These are phyloP conservation scores for Fragum fragum DNA, from an alignment of 2,888 invertebrate genomes.

Conservation along the genomic window DNA sequence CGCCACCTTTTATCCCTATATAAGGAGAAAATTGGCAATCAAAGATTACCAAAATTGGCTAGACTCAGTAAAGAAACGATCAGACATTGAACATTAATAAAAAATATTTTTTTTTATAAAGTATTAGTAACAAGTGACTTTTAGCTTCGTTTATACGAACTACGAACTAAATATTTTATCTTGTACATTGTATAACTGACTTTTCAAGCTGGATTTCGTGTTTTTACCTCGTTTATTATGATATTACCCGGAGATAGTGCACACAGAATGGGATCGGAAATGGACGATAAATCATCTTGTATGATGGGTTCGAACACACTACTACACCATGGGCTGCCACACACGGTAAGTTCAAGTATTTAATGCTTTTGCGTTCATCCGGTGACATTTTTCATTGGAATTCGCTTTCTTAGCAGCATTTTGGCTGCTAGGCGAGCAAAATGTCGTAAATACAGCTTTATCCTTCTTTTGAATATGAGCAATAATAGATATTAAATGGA, in stretches of 20 bases:
- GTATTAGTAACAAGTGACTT: no score
- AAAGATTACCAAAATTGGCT: not conserved
- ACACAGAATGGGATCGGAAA: conserved; percentile 27
- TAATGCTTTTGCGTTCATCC: not conserved
- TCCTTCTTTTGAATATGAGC: no score
- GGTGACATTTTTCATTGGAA: no score
- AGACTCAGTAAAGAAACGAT: not conserved
- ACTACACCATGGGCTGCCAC: conserved; percentile 51
- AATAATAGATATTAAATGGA: no score
- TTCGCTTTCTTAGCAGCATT: no score
- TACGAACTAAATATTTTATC: no score
- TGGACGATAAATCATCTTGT: conserved; percentile 58
- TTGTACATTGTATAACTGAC: no score
- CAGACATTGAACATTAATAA: not conserved
- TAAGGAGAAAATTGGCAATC: conserved; percentile 8
- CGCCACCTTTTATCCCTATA: conserved; percentile 11
- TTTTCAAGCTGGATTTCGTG: not conserved
- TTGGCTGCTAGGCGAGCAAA: no score
- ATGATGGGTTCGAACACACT: conserved; percentile 70
- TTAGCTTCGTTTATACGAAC: no score
- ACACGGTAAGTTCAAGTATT: conserved; percentile 31
- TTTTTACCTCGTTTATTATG: conserved; percentile 5
- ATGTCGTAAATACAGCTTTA: no score
- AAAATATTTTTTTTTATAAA: no score
- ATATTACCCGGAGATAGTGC: conserved; percentile 20